phyloP scores from a whole-genome alignment of 2,113 vertebrate species.

The Tachycineta bicolor region DNA sequence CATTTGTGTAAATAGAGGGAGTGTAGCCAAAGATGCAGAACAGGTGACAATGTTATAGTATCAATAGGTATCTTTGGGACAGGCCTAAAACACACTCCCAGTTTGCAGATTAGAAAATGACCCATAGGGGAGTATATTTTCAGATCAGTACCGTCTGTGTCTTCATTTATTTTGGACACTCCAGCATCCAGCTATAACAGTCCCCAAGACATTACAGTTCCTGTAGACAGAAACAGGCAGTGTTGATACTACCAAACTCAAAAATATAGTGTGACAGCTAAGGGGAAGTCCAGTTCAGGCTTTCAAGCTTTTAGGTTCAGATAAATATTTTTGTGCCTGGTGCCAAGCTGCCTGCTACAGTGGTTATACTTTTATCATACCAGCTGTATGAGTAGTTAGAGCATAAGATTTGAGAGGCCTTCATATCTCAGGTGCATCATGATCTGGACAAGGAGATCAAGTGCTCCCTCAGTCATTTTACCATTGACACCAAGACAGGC shows the following conservation, averaged over 20 bases:
- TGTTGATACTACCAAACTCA: background rate
- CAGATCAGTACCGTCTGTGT: background rate
- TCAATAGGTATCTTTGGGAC: background rate
- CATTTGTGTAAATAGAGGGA: background rate
- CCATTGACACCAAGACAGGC: background rate
- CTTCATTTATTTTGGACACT: background rate
- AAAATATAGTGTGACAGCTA: background rate
- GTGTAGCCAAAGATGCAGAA: background rate
- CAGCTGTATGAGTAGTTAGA: background rate
- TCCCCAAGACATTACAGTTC: background rate
- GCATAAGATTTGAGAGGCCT: background rate
- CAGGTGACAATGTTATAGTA: background rate
- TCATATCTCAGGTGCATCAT: accelerated
- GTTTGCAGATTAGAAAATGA: background rate
- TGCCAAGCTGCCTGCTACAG: background rate
- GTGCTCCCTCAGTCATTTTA: background rate
- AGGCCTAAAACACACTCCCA: background rate
- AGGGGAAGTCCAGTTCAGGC: background rate
- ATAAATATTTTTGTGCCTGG: background rate
- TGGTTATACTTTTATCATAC: background rate
- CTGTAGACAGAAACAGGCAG: background rate
- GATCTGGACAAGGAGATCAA: background rate
- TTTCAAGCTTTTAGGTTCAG: background rate
- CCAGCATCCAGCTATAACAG: background rate
- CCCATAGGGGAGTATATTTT: background rate